Conservation (phyloP, 2,797 vertebrate species). For the Coracias cyanogaster region DNA sequence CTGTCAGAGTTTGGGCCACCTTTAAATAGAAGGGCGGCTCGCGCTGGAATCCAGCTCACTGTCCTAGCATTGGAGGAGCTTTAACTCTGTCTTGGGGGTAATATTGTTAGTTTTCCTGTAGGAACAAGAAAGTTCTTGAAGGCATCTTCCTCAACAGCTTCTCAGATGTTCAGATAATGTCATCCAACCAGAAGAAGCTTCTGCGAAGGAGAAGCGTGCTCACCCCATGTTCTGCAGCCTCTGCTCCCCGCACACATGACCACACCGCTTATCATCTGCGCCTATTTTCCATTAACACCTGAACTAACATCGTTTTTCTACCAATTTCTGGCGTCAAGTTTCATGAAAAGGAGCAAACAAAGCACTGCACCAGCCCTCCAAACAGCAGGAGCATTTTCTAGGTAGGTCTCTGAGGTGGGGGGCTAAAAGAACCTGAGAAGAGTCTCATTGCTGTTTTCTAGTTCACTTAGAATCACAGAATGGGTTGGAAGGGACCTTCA, state of each 20-base stretch:
- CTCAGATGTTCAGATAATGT: not conserved
- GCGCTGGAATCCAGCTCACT: not conserved
- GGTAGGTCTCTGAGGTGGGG: not conserved
- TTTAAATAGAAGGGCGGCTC: constrained; percentile 18
- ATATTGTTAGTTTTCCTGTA: constrained; percentile 16
- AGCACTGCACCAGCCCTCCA: not conserved
- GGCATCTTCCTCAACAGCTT: not conserved
- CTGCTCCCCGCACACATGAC: not conserved
- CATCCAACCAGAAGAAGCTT: not conserved
- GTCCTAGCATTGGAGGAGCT: not conserved
- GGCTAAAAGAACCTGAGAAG: not conserved
- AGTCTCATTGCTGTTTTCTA: not conserved
- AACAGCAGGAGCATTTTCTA: not conserved
- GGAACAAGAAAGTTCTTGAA: constrained; percentile 34
- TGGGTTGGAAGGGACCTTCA: too few species aligned
- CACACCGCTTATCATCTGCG: not conserved
- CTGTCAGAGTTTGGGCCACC: not conserved
- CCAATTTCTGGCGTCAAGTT: not conserved
- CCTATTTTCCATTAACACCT: not conserved
- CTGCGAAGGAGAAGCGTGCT: not conserved
- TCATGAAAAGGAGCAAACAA: not conserved
- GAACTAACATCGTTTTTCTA: not conserved
- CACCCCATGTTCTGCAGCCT: not conserved
- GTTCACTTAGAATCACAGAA: not conserved
- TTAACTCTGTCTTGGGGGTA: not conserved